Conservation (phyloP, 2,888 invertebrate genomes). For the Blera fallax region DNA sequence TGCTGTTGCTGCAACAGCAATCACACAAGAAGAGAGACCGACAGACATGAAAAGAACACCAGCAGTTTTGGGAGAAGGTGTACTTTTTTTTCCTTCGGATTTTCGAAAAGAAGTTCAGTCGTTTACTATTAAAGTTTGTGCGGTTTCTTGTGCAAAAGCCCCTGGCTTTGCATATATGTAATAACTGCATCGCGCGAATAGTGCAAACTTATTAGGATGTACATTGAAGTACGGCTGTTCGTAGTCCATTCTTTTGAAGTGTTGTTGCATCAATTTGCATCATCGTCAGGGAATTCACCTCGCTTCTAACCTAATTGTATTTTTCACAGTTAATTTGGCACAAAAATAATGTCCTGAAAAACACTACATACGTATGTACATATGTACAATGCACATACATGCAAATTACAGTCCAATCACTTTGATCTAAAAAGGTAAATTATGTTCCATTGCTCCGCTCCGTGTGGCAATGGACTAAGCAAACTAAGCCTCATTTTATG, state of each 20-base stretch:
- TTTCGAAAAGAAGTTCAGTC: slow-evolving; percentile 7
- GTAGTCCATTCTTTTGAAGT: no score
- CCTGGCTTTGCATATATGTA: slow-evolving; percentile 9
- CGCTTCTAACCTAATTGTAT: no score
- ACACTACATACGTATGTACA: neutral
- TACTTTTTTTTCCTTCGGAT: neutral
- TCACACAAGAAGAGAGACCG: slow-evolving; percentile 34
- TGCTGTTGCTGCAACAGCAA: slow-evolving; percentile 39
- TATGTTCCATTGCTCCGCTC: neutral
- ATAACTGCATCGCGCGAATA: neutral
- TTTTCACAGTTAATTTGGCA: neutral
- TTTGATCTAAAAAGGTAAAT: slow-evolving; percentile 18
- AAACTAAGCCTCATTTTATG: neutral
- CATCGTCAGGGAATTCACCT: no score
- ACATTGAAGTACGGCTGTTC: neutral
- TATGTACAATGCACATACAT: neutral
- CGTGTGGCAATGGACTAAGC: neutral
- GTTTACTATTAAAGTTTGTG: slow-evolving; percentile 31
- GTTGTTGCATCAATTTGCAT: no score
- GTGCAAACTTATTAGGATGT: neutral
- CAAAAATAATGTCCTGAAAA: neutral
- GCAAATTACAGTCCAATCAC: neutral
- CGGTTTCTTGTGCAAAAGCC: slow-evolving; percentile 16
- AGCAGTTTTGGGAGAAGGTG: slow-evolving; percentile 24
- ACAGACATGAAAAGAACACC: slow-evolving; percentile 49